Evolutionary conservation across 2,797 vertebrate genomes (phyloP), one percentile per base, ranked within the genome.

Genomic region (Hyperoplus immaculatus): DNA sequence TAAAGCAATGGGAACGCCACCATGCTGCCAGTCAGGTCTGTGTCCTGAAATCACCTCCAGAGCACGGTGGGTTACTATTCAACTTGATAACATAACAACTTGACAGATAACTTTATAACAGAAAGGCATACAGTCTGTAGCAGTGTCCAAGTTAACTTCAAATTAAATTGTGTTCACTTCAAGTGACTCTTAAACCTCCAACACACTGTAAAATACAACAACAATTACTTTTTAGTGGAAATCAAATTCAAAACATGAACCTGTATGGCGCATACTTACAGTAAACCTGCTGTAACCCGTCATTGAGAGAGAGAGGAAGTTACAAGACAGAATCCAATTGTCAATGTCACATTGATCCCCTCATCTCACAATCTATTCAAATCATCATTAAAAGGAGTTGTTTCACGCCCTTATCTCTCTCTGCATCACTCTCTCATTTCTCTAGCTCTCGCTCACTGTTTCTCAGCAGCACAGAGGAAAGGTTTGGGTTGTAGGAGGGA

Each of bases 401-500:
- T 60, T 82, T 81, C 54, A 88, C 84, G 49, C 86, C 86, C 84
- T 88, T 77, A 5, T 69, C 69, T 80, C 69, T 79, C 64, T 75
- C 57, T 74, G 77, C 58, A 62, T 86, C 69, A 69, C 70, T 42
- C 83, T 83, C 82, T 87, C 85, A 72, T 39, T 84, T 85, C 77
- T 89, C 76, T 69, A 53, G 77, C 78, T 89, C 78, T 82, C 51
- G 43, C 84, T 83, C 70, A 59, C 58, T 61, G 64, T 84, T 91
- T 92, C 88, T 89, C 87, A 85, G 89, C 84, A 91, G 71, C 51
- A 76, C 51, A 38, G 49, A 82, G 73, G 74, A 83, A 89, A 86
- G 78, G 81, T 86, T 70, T 87, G 45, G 72, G 50, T 80, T 76
- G 93, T 94, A 93, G 93, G 93, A 92, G 88, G 75, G 79, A 88